Conservation (phyloP, 2,888 invertebrate genomes). For the Cordilura impudica region DNA sequence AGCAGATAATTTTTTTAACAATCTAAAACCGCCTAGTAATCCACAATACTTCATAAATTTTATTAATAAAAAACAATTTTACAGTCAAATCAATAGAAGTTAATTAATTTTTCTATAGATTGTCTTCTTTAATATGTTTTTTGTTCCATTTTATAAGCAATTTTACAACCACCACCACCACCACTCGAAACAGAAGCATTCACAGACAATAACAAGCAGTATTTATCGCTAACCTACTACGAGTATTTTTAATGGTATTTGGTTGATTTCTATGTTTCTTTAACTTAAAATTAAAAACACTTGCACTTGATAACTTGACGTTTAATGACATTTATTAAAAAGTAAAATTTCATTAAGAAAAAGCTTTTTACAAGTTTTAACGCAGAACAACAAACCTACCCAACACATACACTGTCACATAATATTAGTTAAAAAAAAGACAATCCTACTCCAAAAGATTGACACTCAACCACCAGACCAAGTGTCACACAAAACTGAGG, state of each 20-base stretch:
- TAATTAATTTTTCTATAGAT: too few relatives aligned
- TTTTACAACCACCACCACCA: constrained; percentile 24
- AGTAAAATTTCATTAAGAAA: constrained; percentile 62
- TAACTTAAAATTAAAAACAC: constrained; percentile 51
- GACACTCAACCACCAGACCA: neutral
- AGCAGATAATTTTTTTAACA: too few relatives aligned
- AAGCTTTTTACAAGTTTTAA: constrained; percentile 42
- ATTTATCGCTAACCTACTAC: constrained; percentile 40
- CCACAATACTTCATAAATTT: too few relatives aligned
- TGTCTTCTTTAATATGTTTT: too few relatives aligned
- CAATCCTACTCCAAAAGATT: neutral
- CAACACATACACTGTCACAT: neutral
- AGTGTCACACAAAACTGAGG: neutral
- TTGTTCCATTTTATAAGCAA: neutral
- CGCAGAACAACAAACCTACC: too few relatives aligned
- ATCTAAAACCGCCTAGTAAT: too few relatives aligned
- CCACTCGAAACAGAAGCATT: neutral
- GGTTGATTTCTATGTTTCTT: neutral
- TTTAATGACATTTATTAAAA: constrained; percentile 62
- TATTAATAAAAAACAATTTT: too few relatives aligned
- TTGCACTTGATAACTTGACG: constrained; percentile 55
- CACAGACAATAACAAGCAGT: too few relatives aligned
- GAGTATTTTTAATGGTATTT: constrained; percentile 29
- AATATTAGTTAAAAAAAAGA: neutral
- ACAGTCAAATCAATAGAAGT: too few relatives aligned